Percentiles rank a stretch among this genome's conserved stretches.
Conservation (phyloP, 1,140 invertebrate genomes). For the Drosophila lini region DNA sequence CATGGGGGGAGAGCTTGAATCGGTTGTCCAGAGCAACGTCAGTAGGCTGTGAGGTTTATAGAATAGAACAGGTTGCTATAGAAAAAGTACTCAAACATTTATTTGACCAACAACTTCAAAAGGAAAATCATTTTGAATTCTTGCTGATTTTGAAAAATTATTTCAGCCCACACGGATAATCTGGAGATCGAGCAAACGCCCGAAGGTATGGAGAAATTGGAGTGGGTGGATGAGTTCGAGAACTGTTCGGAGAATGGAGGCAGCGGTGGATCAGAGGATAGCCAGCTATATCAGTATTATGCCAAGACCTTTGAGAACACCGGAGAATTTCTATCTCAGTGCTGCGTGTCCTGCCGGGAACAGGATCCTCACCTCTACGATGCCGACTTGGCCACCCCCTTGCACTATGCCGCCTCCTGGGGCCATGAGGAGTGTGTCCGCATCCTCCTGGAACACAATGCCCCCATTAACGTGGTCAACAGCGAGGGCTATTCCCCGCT, state of each 20-base stretch:
- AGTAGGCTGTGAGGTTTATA: neutral
- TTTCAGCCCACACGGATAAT: constrained; percentile 60
- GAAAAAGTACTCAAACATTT: neutral
- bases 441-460: constrained; percentile 93
- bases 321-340: constrained; percentile 82
- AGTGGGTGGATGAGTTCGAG: constrained; percentile 87
- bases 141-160: too few relatives aligned
- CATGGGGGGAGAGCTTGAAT: neutral
- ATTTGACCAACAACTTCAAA: neutral
- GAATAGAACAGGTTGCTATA: too few relatives aligned
- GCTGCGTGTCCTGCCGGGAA: constrained; percentile 56
- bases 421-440: constrained; percentile 86
- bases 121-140: neutral
- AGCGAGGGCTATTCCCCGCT: constrained; percentile 96
- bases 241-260: constrained; percentile 49
- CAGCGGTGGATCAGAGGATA: constrained; percentile 40
- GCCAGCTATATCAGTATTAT: constrained; percentile 85
- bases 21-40: constrained; percentile 2
- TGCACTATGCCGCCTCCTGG: constrained; percentile 87
- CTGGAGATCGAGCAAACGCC: constrained; percentile 86
- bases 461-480: constrained; percentile 91
- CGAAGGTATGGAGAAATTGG: constrained; percentile 87
- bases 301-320: constrained; percentile 86
- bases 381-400: constrained; percentile 85
- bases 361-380: constrained; percentile 86